Evolutionary conservation across 2,888 invertebrate species (phyloP), one percentile per base, ranked within the genome.

Genomic region (Clostera curtula): DNA sequence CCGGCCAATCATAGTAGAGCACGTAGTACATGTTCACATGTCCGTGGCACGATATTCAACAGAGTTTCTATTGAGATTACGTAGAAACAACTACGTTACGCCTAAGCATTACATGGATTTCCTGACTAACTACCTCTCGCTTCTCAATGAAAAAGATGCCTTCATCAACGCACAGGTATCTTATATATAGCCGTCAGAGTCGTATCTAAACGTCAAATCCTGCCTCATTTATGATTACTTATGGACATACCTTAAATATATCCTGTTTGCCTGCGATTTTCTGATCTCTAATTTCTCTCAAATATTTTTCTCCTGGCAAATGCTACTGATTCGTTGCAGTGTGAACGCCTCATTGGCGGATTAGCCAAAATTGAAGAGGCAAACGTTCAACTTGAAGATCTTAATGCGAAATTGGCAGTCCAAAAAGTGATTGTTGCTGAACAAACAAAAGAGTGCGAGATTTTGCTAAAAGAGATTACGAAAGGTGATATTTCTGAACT

Each of bases 71-170:
- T 68, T 87, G 32, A 91, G 92, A 34, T 70, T 95, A 25, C 85
- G 95, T 8, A 83, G 96, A 6, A 90, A 87, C 62, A 96, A 95
- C 73, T 96, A 90, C 64, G 94, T 96, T 1, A 96, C 96, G 0
- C 96, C 96, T 1, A 96, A 95, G 49, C 95, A 96, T 58, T 97
- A 94, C 65, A 84, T 97, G 58, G 96, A 96, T 69, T 96, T 88
- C 55, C 91, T 97, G 31, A 88, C 88, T 27, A 91, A 89, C 2
- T 96, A 96, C 57, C 59, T 95, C 2, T 86, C 85, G 39, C 77
- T 96, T 14, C 72, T 96, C 19, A 89, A 91, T 40, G 91, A 93
- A 49, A 92, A 92, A 40, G 86, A 87, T 37, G 69, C 82, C 2
- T 87, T 83, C 42, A 88, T 88, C 35, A 75, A 84, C 2, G 83